Evolutionary conservation across 37 sponge, comb jelly and placozoan genomes (phyloP).

Genomic region (Diacarnus erythraeanus): DNA sequence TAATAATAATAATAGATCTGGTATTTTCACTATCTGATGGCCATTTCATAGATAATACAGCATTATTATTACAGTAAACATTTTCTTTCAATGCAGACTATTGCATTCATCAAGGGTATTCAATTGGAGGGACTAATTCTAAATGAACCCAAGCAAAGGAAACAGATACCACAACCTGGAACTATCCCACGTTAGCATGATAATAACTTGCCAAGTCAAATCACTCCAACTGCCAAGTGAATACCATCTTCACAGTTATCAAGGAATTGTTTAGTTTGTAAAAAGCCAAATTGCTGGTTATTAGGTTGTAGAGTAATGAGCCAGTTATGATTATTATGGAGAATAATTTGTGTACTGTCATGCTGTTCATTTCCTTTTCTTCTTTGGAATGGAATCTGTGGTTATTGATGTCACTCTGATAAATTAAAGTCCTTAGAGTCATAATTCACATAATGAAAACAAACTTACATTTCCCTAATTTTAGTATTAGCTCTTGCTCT

Average conservation of each 20-base stretch:
- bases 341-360: background rate
- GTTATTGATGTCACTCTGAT: background rate
- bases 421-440: background rate
- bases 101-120: conserved; percentile 56
- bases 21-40: background rate
- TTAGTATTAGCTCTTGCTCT: conserved; percentile 4
- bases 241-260: too few relatives aligned
- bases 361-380: background rate
- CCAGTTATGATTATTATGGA: too few relatives aligned
- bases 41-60: background rate
- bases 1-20: background rate
- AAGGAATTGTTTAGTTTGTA: too few relatives aligned
- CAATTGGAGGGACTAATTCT: conserved; percentile 40
- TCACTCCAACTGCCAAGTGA: too few relatives aligned
- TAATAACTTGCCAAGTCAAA: too few relatives aligned
- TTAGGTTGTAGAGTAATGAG: too few relatives aligned
- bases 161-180: conserved; percentile 39
- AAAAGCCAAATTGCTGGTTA: too few relatives aligned
- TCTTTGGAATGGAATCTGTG: background rate
- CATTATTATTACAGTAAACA: background rate
- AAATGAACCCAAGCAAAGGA: conserved; percentile 69
- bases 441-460: background rate
- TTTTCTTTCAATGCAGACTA: conserved; percentile 35
- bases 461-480: conserved; percentile 38
- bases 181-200: too few relatives aligned